phyloP scores from a whole-genome alignment of 1,140 invertebrate species.

The Cotesia vestalis region DNA sequence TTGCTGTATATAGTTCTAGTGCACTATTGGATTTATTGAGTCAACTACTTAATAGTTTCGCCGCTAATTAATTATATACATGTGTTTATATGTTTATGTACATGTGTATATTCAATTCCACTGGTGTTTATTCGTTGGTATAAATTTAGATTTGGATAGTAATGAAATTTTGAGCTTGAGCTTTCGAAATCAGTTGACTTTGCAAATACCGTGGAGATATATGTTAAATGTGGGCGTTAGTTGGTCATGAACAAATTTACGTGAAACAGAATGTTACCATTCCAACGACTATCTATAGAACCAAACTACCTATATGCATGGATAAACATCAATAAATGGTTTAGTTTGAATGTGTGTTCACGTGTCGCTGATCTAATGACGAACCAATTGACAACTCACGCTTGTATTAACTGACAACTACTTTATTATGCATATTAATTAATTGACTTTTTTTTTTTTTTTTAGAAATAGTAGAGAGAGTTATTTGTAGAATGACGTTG shows the following conservation, averaged over 20 bases:
- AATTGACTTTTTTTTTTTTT: too few relatives aligned
- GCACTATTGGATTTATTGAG: too few relatives aligned
- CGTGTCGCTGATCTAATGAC: slow-evolving; percentile 27
- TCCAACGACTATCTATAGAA: too few relatives aligned
- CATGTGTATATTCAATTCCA: too few relatives aligned
- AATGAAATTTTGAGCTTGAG: not conserved
- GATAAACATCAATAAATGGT: slow-evolving; percentile 9
- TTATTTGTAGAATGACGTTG: too few relatives aligned
- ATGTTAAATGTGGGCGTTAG: slow-evolving; percentile 23
- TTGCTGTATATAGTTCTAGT: too few relatives aligned
- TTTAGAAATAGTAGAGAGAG: too few relatives aligned
- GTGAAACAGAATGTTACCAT: slow-evolving; percentile 3
- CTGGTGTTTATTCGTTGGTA: too few relatives aligned
- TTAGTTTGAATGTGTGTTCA: not conserved
- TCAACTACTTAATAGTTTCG: too few relatives aligned
- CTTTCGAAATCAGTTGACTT: not conserved
- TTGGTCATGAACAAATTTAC: slow-evolving; percentile 28
- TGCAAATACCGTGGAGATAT: slow-evolving; percentile 18
- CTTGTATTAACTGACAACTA: not conserved
- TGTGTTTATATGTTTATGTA: too few relatives aligned
- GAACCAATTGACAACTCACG: slow-evolving; percentile 18
- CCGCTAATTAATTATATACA: too few relatives aligned
- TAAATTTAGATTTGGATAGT: not conserved
- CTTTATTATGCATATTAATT: too few relatives aligned
- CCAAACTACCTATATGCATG: not conserved